Evolutionary conservation across 2,888 invertebrate genomes (phyloP).

Genomic region (Leistus spinibarbis): DNA sequence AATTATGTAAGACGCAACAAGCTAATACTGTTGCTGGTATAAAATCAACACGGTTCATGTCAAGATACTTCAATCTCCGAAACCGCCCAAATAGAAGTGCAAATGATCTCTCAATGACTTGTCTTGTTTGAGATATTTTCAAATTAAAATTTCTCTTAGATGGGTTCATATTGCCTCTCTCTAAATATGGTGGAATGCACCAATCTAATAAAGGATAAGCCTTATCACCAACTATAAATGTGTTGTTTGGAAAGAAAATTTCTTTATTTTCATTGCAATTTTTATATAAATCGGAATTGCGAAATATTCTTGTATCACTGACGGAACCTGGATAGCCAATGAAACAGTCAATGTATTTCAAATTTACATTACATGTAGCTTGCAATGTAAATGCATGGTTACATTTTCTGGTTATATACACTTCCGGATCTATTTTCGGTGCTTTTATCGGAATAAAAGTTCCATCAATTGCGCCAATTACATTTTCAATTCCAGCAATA

Average conservation of each 20-base stretch:
- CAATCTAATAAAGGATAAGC: background rate
- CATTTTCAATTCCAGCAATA: slow-evolving; percentile 3
- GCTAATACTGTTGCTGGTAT: no score
- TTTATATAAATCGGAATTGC: background rate
- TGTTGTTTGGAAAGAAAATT: background rate
- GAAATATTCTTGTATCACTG: slow-evolving; percentile 2
- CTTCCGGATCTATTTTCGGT: background rate
- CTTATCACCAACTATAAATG: background rate
- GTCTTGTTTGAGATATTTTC: no score
- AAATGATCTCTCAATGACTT: no score
- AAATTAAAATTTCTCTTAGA: no score
- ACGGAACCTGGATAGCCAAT: background rate
- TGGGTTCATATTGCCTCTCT: no score
- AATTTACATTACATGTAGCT: background rate
- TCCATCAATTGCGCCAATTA: slow-evolving; percentile 17
- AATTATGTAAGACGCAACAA: no score
- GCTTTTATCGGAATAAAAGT: slow-evolving; percentile 18
- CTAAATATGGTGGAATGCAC: background rate
- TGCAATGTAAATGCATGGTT: slow-evolving; percentile 13
- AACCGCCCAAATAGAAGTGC: no score
- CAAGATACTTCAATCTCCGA: no score
- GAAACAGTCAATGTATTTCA: background rate
- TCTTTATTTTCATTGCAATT: background rate
- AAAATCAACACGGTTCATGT: no score
- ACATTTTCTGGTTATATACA: slow-evolving; percentile 14